These are phyloP conservation scores for Lobophora halterata DNA, from an alignment of 2,888 invertebrate genomes.

Conservation along the genomic window DNA sequence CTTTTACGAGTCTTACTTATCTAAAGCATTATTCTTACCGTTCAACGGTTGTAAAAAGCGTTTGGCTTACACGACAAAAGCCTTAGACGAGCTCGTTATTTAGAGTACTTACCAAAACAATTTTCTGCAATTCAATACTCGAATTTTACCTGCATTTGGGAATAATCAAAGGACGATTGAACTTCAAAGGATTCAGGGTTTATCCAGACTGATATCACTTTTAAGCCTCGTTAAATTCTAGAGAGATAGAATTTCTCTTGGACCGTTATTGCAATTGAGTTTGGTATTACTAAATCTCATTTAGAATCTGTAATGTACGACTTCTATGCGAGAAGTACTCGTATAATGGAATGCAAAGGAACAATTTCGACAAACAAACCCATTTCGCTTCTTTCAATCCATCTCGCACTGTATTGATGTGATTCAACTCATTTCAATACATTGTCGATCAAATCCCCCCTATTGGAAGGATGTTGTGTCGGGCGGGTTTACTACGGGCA, in stretches of 20 bases:
- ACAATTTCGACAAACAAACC: conserved; percentile 5
- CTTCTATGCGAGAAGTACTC: too few species aligned
- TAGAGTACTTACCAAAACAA: conserved; percentile 46
- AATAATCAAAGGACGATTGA: conserved; percentile 20
- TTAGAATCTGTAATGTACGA: too few species aligned
- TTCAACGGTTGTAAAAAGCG: conserved; percentile 33
- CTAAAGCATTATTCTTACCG: conserved; percentile 29
- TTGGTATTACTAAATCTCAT: too few species aligned
- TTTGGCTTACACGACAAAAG: conserved; percentile 34
- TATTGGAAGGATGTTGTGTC: conserved; percentile 17
- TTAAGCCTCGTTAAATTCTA: conserved; percentile 10
- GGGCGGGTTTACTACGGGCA: too few species aligned
- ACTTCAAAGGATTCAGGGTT: conserved; percentile 14
- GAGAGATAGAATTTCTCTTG: conserved; percentile 9
- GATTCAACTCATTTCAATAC: conserved; percentile 35
- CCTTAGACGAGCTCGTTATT: conserved; percentile 45
- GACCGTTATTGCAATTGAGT: too few species aligned
- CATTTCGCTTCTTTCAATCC: conserved; percentile 8
- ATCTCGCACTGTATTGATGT: conserved; percentile 15
- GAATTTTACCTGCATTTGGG: conserved; percentile 35
- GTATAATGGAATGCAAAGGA: too few species aligned
- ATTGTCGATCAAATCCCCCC: conserved; percentile 30
- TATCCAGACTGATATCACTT: conserved; percentile 13
- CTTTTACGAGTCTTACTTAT: too few species aligned
- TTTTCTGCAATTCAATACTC: conserved; percentile 55